Conservation (phyloP, 2,113 vertebrate genomes). For the Xerus inauris region DNA sequence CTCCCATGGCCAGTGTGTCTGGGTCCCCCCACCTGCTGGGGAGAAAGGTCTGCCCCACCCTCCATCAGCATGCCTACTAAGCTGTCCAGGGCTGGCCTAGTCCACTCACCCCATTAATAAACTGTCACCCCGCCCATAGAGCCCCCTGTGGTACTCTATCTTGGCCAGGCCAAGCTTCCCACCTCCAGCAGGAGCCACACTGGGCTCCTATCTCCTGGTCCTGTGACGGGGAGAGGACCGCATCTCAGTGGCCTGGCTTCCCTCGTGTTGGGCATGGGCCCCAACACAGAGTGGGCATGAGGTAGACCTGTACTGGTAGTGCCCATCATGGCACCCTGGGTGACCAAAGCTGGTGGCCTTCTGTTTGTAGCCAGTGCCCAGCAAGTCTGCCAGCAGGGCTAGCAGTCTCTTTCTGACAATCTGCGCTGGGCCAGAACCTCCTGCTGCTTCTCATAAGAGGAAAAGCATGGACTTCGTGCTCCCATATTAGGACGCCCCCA, state of each 20-base stretch:
- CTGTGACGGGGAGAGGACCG: neutral
- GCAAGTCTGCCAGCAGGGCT: rapidly evolving
- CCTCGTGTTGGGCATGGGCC: too few relatives aligned
- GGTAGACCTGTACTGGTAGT: neutral
- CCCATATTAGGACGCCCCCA: rapidly evolving
- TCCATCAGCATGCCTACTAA: neutral
- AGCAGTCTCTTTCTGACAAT: neutral
- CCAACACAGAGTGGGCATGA: neutral
- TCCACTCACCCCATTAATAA: neutral
- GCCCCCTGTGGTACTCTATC: rapidly evolving
- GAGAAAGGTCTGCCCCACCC: too few relatives aligned
- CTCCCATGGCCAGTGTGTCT: rapidly evolving
- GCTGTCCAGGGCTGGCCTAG: neutral
- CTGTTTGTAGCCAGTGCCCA: too few relatives aligned
- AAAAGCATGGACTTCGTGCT: neutral
- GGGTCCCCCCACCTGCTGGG: neutral
- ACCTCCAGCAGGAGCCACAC: neutral
- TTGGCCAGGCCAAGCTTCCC: neutral
- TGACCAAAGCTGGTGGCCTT: too few relatives aligned
- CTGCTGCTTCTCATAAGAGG: neutral
- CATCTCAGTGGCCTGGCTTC: neutral
- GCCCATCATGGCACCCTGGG: rapidly evolving
- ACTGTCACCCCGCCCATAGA: neutral
- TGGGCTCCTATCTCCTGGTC: neutral
- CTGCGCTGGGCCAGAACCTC: too few relatives aligned